These are phyloP conservation scores for Meloidogyne exigua DNA, from an alignment of 1,140 invertebrate species.

Conservation along the genomic window DNA sequence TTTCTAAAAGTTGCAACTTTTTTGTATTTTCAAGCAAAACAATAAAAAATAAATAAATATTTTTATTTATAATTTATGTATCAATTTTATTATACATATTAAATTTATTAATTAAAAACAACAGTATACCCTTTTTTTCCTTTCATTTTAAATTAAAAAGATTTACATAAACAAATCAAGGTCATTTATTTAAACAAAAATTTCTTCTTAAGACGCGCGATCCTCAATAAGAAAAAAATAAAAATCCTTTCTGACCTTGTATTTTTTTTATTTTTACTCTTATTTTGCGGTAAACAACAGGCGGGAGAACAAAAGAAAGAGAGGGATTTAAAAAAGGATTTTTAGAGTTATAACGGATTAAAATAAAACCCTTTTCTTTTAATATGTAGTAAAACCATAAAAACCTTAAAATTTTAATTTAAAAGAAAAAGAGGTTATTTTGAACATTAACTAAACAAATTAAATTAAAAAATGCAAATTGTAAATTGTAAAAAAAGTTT, in stretches of 20 bases:
- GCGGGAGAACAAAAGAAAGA: not conserved
- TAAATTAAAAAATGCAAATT: too few species aligned
- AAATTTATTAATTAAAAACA: not conserved
- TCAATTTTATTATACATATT: too few species aligned
- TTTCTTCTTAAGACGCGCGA: not conserved
- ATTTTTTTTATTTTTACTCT: not conserved
- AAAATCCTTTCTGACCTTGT: not conserved
- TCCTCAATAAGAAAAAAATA: not conserved
- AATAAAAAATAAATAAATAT: too few species aligned
- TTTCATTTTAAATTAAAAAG: not conserved
- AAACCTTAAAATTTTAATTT: not conserved
- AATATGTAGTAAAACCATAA: not conserved
- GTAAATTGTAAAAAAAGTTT: too few species aligned
- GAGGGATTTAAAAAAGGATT: not conserved
- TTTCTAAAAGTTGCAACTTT: too few species aligned
- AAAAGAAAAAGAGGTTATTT: too few species aligned
- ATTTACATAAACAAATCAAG: slow-evolving; percentile 2
- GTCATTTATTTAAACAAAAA: not conserved
- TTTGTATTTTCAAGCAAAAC: too few species aligned
- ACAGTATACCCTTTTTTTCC: not conserved
- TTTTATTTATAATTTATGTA: too few species aligned
- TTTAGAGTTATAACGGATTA: not conserved
- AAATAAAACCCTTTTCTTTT: not conserved
- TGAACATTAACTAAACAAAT: too few species aligned
- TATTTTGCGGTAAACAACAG: not conserved